Evolutionary conservation across 2,888 invertebrate species (phyloP).

Genomic region (Ochlodes sylvanus): DNA sequence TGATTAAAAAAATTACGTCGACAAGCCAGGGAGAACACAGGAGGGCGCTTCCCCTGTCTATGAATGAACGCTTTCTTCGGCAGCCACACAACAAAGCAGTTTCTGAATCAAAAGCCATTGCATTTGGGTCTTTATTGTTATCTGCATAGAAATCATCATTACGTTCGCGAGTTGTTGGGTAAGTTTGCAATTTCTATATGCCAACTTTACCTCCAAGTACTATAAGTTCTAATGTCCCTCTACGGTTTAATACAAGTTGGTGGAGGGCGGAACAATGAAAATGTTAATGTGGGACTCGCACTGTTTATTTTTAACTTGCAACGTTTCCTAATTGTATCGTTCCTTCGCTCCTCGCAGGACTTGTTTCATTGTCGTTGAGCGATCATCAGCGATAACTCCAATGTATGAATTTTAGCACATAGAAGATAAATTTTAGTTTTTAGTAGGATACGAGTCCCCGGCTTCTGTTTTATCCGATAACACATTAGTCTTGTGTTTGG

Average conservation of each 20-base stretch:
- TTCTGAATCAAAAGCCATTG: background rate
- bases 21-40: constrained; percentile 61
- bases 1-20: constrained; percentile 84
- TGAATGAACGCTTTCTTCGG: constrained; percentile 72
- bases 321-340: constrained; percentile 50
- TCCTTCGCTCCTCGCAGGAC: constrained; percentile 44
- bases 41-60: constrained; percentile 71
- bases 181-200: constrained; percentile 69
- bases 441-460: too few species aligned
- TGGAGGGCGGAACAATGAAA: constrained; percentile 76
- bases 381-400: too few species aligned
- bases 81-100: background rate
- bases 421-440: too few species aligned
- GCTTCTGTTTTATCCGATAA: too few species aligned
- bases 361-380: constrained; percentile 41
- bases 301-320: constrained; percentile 71
- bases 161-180: constrained; percentile 38
- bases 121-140: constrained; percentile 19
- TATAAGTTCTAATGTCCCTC: constrained; percentile 80
- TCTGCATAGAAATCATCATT: constrained; percentile 8
- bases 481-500: too few species aligned
- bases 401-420: too few species aligned
- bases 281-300: constrained; percentile 69
- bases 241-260: constrained; percentile 76
- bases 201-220: constrained; percentile 77